These are phyloP conservation scores for Falco columbarius DNA, from an alignment of 2,797 vertebrate genomes.

Conservation along the genomic window DNA sequence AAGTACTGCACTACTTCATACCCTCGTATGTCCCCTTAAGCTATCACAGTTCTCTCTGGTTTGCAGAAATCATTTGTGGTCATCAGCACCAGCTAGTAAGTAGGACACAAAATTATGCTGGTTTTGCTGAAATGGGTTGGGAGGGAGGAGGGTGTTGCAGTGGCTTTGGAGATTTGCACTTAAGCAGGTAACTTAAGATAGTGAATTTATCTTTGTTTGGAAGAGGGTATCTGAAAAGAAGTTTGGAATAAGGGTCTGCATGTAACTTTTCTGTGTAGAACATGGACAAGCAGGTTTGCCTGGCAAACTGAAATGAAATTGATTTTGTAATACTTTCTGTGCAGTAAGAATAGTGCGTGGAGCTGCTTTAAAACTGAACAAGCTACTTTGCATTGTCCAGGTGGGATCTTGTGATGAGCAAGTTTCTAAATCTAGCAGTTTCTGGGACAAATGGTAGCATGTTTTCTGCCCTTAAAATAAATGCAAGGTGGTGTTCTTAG, in stretches of 20 bases:
- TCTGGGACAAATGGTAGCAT: background rate
- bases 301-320: background rate
- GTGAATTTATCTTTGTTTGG: background rate
- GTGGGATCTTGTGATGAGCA: background rate
- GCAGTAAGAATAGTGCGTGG: background rate
- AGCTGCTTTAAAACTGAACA: background rate
- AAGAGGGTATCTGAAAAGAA: background rate
- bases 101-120: background rate
- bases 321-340: background rate
- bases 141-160: background rate
- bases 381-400: background rate
- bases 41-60: background rate
- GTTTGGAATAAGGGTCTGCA: background rate
- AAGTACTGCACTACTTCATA: background rate
- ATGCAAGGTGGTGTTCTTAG: accelerated
- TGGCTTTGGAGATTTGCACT: background rate
- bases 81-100: background rate
- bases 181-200: background rate
- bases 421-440: background rate
- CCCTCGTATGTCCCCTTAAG: background rate
- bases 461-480: background rate
- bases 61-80: background rate
- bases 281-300: background rate
- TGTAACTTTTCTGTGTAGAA: background rate
- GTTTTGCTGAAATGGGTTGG: background rate